Base-by-base conservation (phyloP, 2,888 invertebrate genomes). In the Oscheius sp. region DNA sequence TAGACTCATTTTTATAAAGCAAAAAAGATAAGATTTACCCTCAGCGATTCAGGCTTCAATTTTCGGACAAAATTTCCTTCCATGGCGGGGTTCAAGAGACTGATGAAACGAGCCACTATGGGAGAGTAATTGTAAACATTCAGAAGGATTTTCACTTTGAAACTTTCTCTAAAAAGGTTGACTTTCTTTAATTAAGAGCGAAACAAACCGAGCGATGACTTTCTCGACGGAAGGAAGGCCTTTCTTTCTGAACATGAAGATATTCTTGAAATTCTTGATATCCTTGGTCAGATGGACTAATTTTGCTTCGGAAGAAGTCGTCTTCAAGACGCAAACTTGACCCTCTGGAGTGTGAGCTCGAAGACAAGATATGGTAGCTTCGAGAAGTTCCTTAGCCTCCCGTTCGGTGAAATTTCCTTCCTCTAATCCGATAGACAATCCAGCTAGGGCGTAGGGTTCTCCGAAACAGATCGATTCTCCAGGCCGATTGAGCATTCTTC, bases 201-300 rank as follows among this genome's bases (percentile, higher is more conserved):
- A 33, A 33, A n/a, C 3, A 8, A 23, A 66, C 66, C 70, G 25
- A 23, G 27, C 3, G 2, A 67, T 12, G 42, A 71, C 33, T 42
- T 50, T 50, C 39, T 71, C 71, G 31, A 63, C 55, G 1, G 67
- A 64, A n/a, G 17, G 25, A n/a, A 68, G 29, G 2, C 64, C 71
- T 10, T 67, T 61, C 39, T 68, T 63, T 12, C 71, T 53, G 46
- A 71, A 71, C 67, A 71, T 63, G 46, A 71, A 71, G 5, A 71
- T 68, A 50, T 71, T 67, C 50, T 71, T 67, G 17, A 71, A 23
- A 20, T 68, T 53, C 2, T 53, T 15, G 33, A 71, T 55, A 15
- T 33, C 61, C n/a, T 61, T 39, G 27, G 34, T 45, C 8, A 64
- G 31, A 12, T 53, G 61, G 3, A 67, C 71, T 2, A 71, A 37